These are phyloP conservation scores for Cyanoramphus novaezelandiae DNA, from an alignment of 2,113 vertebrate species.

Conservation along the genomic window DNA sequence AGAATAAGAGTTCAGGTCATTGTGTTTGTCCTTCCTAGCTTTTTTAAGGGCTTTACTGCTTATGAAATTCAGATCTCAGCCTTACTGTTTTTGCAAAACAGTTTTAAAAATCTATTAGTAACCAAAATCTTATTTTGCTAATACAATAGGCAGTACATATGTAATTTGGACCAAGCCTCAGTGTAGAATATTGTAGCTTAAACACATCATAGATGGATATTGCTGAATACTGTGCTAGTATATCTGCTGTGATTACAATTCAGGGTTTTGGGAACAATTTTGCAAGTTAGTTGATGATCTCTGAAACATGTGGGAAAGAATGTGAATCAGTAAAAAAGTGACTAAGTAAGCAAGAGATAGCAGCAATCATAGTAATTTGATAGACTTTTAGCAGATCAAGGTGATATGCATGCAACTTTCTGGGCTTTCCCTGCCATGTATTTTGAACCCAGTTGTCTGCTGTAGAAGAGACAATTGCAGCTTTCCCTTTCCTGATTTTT, in stretches of 20 bases:
- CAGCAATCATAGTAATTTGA: background rate
- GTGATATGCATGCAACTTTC: background rate
- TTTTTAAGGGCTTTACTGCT: background rate
- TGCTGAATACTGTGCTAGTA: background rate
- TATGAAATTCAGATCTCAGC: background rate
- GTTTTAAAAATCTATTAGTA: background rate
- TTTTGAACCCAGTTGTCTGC: background rate
- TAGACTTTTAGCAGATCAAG: background rate
- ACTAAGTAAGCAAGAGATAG: background rate
- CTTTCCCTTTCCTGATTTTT: background rate
- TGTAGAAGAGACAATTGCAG: background rate
- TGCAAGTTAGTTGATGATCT: background rate
- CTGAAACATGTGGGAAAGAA: background rate
- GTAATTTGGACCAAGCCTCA: background rate
- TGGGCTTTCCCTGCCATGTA: background rate
- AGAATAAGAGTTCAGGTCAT: background rate
- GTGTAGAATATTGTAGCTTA: background rate
- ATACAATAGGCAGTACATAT: background rate
- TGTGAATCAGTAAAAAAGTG: background rate
- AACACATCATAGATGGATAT: background rate
- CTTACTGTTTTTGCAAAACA: background rate
- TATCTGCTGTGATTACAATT: background rate
- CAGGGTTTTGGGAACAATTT: background rate
- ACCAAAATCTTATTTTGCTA: background rate
- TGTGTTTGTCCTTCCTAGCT: background rate